Evolutionary conservation across 2,888 invertebrate genomes (phyloP).

Genomic region (Amaurobius ferox): DNA sequence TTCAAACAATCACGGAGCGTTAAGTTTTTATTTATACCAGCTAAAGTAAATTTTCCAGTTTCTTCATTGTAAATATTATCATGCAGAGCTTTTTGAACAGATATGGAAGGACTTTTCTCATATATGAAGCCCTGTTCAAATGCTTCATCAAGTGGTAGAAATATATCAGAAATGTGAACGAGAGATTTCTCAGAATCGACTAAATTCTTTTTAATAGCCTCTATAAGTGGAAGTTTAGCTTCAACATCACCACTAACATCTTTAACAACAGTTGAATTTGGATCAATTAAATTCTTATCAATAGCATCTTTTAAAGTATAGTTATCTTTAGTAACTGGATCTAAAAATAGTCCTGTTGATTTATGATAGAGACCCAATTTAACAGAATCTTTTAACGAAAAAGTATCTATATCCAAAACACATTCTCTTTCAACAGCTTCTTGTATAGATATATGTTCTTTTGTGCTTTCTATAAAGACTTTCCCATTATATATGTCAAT

Average conservation of each 20-base stretch:
- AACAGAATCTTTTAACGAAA: constrained; percentile 88
- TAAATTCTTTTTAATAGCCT: constrained; percentile 86
- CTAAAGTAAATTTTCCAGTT: constrained; percentile 88
- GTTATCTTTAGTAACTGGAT: constrained; percentile 87
- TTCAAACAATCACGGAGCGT: constrained; percentile 86
- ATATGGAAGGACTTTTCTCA: constrained; percentile 83
- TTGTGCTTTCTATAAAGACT: constrained; percentile 79
- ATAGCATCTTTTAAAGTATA: constrained; percentile 90
- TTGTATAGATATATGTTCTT: constrained; percentile 84
- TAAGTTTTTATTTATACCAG: constrained; percentile 84
- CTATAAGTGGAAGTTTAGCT: constrained; percentile 85
- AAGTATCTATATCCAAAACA: constrained; percentile 88
- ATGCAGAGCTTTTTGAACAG: constrained; percentile 89
- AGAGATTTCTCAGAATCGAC: constrained; percentile 85
- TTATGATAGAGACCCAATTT: constrained; percentile 88
- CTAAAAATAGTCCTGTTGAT: constrained; percentile 87
- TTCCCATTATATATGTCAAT: constrained; percentile 87
- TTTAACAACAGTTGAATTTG: constrained; percentile 88
- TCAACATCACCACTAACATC: constrained; percentile 83
- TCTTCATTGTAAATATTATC: constrained; percentile 89
- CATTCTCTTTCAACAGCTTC: constrained; percentile 91
- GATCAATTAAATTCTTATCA: constrained; percentile 87
- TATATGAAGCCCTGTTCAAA: constrained; percentile 84
- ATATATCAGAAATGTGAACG: constrained; percentile 82
- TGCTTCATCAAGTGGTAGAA: constrained; percentile 79